Evolutionary conservation across 2,888 invertebrate genomes (phyloP), one percentile per base, ranked within the genome.

Genomic region (Zaprionus lineosus): DNA sequence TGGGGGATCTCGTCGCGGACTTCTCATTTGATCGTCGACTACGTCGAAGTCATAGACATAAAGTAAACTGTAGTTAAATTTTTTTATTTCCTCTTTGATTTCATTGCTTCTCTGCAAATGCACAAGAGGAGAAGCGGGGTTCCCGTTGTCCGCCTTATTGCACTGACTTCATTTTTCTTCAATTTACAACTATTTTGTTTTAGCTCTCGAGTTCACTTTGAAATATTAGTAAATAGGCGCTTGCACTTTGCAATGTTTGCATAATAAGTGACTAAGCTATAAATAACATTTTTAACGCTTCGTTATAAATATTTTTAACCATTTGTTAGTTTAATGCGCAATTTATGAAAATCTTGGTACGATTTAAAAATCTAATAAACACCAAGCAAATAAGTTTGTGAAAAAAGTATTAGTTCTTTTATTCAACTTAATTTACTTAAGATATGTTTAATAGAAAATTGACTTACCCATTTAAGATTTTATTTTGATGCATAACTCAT

Each of bases 141-240:
- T n/a, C 14, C n/a, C 21, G 15, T 6, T 43, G 29, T 9, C 14
- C 28, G 28, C 31, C 50, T 64, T 74, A 84, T 85, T 81, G 61
- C 66, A 16, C 46, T 44, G 65, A 64, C 67, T 84, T 76, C 82
- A 83, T 83, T 83, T 83, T 84, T 84, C 75, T 86, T 84, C 82
- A 86, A 84, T 86, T 86, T 82, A 84, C 86, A 86, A 78, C 78
- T 78, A 82, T 70, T 75, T 79, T 62, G 64, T 69, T 66, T 83
- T 44, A 67, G 28, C 18, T n/a, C n/a, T n/a, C 28, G 55, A 43
- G 41, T 39, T 48, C 29, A 36, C 41, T 48, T 50, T 60, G 24
- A 47, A 66, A 48, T 62, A 36, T 68, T 64, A 75, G 76, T 81
- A 61, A 82, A 82, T 78, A 74, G 62, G 63, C 62, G 53, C 68